Evolutionary conservation across 2,113 vertebrate species (phyloP).

Genomic region (Garra rufa): DNA sequence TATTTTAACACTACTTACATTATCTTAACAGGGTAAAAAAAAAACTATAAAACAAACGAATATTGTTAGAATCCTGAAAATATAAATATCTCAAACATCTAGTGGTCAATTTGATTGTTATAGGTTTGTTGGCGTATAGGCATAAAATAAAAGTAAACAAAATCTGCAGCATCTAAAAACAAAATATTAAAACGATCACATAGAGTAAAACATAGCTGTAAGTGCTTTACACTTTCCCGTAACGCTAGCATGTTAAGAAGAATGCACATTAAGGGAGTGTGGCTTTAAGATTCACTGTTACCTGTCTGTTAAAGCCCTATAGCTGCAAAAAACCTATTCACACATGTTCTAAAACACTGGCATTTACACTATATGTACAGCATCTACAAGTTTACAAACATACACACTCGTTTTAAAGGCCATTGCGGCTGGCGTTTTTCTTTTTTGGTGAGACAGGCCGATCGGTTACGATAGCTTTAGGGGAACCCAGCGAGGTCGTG

Average conservation of each 20-base stretch:
- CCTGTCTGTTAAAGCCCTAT: conserved; percentile 18
- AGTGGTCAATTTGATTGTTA: background rate
- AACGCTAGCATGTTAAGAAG: conserved; percentile 42
- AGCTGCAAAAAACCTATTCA: conserved; percentile 44
- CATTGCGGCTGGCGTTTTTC: conserved; percentile 19
- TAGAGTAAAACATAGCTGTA: background rate
- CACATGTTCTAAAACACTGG: conserved; percentile 40
- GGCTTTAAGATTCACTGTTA: conserved; percentile 36
- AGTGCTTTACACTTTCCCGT: conserved; percentile 14
- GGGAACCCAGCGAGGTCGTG: conserved; percentile 46
- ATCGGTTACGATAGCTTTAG: conserved; percentile 39
- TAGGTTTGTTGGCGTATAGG: background rate
- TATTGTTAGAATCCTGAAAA: background rate
- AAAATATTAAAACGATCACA: background rate
- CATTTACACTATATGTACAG: conserved; percentile 62
- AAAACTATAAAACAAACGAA: background rate
- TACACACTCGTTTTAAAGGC: conserved; percentile 35
- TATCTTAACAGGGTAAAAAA: conserved; percentile 18
- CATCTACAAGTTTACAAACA: conserved; percentile 56
- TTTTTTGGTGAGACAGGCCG: conserved; percentile 4
- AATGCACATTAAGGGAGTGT: conserved; percentile 20
- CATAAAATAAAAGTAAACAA: background rate
- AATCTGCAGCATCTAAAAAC: conserved; percentile 8
- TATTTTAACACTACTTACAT: conserved; percentile 18
- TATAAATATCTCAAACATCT: conserved; percentile 7